Conservation (phyloP, 2,113 vertebrate species). For the Crotophaga sulcirostris region DNA sequence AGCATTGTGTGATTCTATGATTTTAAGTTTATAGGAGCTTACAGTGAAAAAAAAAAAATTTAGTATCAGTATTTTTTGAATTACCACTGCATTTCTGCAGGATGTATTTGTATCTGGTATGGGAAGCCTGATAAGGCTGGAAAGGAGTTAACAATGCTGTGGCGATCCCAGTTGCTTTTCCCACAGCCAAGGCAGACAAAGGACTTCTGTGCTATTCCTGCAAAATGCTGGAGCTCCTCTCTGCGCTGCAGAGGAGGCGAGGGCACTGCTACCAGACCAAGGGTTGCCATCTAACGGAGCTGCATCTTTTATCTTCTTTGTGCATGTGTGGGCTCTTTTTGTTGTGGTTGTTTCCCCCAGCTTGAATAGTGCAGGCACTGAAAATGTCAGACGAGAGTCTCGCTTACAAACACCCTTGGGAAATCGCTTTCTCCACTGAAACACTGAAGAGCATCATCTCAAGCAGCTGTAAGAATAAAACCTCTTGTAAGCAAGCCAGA, state of each 20-base stretch:
- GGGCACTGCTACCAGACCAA: not conserved
- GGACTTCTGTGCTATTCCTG: not conserved
- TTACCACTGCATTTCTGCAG: not conserved
- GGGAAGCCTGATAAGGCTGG: not conserved
- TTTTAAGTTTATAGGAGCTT: not conserved
- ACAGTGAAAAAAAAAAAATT: not conserved
- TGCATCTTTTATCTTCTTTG: not conserved
- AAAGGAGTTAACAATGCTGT: not conserved
- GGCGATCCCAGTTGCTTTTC: not conserved
- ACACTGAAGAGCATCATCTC: not conserved
- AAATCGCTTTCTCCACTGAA: not conserved
- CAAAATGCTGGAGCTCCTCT: not conserved
- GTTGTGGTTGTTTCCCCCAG: not conserved
- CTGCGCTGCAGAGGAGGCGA: rapidly evolving
- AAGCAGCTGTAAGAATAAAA: not conserved
- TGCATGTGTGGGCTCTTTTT: conserved; percentile 12
- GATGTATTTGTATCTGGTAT: not conserved
- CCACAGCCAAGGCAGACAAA: not conserved
- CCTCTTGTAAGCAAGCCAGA: not conserved
- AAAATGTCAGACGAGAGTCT: not conserved
- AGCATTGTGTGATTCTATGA: too few species aligned
- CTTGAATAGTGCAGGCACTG: not conserved
- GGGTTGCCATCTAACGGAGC: not conserved
- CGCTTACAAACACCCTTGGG: not conserved
- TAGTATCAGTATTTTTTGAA: rapidly evolving